These are phyloP conservation scores for Strigops habroptila DNA, from an alignment of 2,113 vertebrate species.

Conservation along the genomic window DNA sequence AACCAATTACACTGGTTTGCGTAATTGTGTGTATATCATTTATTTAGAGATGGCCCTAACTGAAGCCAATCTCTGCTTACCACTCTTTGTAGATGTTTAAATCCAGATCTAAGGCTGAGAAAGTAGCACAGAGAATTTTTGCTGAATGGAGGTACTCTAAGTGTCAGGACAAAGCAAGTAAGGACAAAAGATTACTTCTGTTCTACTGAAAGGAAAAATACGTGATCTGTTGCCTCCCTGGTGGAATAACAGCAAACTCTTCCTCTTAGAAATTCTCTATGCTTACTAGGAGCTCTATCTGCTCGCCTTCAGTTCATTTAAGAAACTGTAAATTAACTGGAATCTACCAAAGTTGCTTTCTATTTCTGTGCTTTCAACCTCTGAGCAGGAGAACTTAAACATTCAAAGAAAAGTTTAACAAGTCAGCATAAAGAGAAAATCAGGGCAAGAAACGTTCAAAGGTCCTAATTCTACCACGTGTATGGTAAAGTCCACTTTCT, in stretches of 20 bases:
- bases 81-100: neutral
- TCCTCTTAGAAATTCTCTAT: neutral
- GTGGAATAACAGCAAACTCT: neutral
- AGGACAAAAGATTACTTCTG: neutral
- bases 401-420: neutral
- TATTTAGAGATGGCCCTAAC: neutral
- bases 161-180: neutral
- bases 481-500: neutral
- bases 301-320: neutral
- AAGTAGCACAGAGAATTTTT: neutral
- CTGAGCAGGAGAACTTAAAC: neutral
- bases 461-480: neutral
- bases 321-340: neutral
- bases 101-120: neutral
- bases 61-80: neutral
- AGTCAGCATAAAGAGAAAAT: neutral
- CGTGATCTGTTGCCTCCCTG: neutral
- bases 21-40: neutral
- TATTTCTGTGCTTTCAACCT: neutral
- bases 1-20: too few relatives aligned
- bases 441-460: neutral
- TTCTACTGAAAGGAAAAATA: neutral
- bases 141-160: neutral
- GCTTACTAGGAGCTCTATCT: neutral
- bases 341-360: neutral